Percentiles rank a stretch among this genome's conserved stretches.
These are phyloP conservation scores for Apeira syringaria DNA, from an alignment of 2,888 invertebrate species.

Conservation along the genomic window DNA sequence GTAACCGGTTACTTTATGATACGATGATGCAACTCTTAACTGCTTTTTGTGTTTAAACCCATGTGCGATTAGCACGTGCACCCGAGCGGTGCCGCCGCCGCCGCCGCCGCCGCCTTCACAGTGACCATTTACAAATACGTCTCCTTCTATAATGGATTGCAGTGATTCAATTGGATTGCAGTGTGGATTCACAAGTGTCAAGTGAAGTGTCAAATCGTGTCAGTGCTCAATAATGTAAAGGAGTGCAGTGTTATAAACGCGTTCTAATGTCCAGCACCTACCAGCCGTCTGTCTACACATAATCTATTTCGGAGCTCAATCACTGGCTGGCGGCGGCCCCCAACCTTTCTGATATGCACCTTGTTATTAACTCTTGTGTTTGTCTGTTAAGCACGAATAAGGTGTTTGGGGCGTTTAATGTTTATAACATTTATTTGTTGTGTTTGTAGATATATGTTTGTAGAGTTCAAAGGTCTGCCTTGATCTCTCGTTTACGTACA, in stretches of 20 bases:
- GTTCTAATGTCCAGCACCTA: slow-evolving; percentile 1
- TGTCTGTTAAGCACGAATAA: slow-evolving; percentile 30
- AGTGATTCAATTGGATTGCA: slow-evolving; percentile 79
- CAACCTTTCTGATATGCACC: slow-evolving; percentile 58
- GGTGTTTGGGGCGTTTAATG: neutral
- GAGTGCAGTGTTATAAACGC: slow-evolving; percentile 56
- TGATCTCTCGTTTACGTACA: too few relatives aligned
- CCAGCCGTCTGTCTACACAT: too few relatives aligned
- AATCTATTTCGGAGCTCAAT: slow-evolving; percentile 13
- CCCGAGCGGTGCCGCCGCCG: slow-evolving; percentile 66
- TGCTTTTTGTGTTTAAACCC: slow-evolving; percentile 32
- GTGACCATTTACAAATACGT: slow-evolving; percentile 34
- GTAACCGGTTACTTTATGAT: slow-evolving; percentile 17
- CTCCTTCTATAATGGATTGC: slow-evolving; percentile 66
- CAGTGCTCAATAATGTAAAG: slow-evolving; percentile 56
- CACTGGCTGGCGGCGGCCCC: slow-evolving; percentile 75
- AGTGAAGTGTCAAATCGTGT: slow-evolving; percentile 72
- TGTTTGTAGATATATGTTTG: neutral
- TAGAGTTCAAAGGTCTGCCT: too few relatives aligned
- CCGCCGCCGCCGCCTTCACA: slow-evolving; percentile 67
- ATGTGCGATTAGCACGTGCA: slow-evolving; percentile 36
- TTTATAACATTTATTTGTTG: neutral
- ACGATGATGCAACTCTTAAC: slow-evolving; percentile 23
- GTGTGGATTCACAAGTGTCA: slow-evolving; percentile 69
- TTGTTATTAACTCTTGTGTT: slow-evolving; percentile 63